Evolutionary conservation across 1,140 invertebrate genomes (phyloP), one percentile per base, ranked within the genome.

Genomic region (Diabrotica undecimpunctata): DNA sequence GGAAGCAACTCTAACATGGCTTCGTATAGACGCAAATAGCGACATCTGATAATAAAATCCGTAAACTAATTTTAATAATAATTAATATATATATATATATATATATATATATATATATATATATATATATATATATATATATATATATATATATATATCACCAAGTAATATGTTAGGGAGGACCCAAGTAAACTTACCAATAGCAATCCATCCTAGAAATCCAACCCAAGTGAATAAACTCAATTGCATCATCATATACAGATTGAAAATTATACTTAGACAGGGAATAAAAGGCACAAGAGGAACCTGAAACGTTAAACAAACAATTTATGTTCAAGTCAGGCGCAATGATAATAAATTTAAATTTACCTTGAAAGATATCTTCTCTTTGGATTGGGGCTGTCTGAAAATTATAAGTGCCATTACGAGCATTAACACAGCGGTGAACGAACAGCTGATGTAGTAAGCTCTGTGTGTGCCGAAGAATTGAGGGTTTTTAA

Each of bases 241-340:
- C 61, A 97, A 81, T 79, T 94, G 91, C 70, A 93, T 83, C 91
- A 96, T 96, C 36, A 97, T 82, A 78, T 93, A 92, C 51, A 94
- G 78, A 79, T 97, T 97, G 67, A 92, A 87, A 54, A 94, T 86
- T 62, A 96, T 89, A 77, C 91, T 94, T 0, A 93, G 72, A 66
- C 88, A 88, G 0, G 94, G 94, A 51, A 96, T 82, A 25, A 94
- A 80, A 1, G 95, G 95, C 10, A 97, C 93, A 14, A 92, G 80
- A 0, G 94, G 94, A 52, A 93, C 93, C 88, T 94, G 81, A 14
- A 84, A 82, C 11, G 35, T 35, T 8, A 13, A 5, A 13, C 2
- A 46, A 46, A 54, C 12, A 46, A 54, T 54, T 54, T 5, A 35
- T 54, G 11, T 5, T 54, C 25, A 12, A 54, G 53, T 35, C 5